Conservation (phyloP, 2,888 invertebrate genomes). For the Archips xylosteana region DNA sequence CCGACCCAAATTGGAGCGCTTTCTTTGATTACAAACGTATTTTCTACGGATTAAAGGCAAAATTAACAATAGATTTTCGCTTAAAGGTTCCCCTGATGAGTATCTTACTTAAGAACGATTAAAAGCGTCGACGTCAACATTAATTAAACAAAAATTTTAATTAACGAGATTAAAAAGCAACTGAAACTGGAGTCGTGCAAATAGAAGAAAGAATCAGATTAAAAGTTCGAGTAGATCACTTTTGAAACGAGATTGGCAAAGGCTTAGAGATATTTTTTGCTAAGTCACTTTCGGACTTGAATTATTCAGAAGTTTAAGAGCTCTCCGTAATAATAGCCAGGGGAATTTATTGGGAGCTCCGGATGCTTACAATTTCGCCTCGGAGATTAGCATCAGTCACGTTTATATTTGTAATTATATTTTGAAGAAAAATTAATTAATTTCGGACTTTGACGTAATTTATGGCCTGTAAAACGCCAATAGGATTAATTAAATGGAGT, state of each 20-base stretch:
- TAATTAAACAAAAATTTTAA: constrained; percentile 18
- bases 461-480: constrained; percentile 5
- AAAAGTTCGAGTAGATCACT: constrained; percentile 27
- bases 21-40: not conserved
- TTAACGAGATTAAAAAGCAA: constrained; percentile 28
- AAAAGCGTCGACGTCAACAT: not conserved
- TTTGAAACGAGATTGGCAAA: constrained; percentile 26
- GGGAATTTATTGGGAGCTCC: constrained; percentile 15
- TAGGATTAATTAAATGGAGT: constrained; percentile 11
- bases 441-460: constrained; percentile 3
- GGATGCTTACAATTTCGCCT: constrained; percentile 16
- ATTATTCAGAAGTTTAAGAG: constrained; percentile 28
- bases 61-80: not conserved
- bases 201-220: constrained; percentile 22
- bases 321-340: constrained; percentile 16
- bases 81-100: not conserved
- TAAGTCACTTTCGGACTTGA: constrained; percentile 20
- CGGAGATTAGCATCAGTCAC: constrained; percentile 17
- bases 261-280: constrained; percentile 25
- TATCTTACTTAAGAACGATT: constrained; percentile 4
- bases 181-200: constrained; percentile 16
- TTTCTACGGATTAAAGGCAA: not conserved
- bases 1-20: not conserved
- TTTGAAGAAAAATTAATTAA: constrained; percentile 22
- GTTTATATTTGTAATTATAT: constrained; percentile 23